Evolutionary conservation across 2,888 invertebrate species (phyloP).

Genomic region (Temnothorax ravouxi): DNA sequence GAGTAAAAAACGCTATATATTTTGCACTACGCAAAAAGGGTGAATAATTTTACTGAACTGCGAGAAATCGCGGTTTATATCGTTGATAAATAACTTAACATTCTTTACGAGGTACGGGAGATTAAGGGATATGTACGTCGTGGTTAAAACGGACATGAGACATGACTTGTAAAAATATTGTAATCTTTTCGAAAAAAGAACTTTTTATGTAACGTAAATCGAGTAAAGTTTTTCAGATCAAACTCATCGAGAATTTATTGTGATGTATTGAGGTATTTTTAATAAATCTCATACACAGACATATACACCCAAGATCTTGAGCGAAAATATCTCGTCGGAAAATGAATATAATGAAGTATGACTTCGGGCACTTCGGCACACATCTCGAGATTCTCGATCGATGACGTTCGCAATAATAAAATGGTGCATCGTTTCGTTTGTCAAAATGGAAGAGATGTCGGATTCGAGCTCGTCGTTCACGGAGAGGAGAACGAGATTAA

Average conservation of each 20-base stretch:
- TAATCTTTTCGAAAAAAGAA: not conserved
- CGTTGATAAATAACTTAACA: constrained; percentile 19
- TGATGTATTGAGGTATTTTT: not conserved
- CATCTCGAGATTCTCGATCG: not conserved
- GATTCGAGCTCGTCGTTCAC: not conserved
- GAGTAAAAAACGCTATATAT: constrained; percentile 22
- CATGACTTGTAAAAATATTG: constrained; percentile 17
- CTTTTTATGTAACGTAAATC: not conserved
- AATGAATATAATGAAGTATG: not conserved
- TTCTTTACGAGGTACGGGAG: not conserved
- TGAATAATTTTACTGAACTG: constrained; percentile 30
- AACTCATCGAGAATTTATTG: not conserved
- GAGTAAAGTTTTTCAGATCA: not conserved
- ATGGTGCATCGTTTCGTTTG: not conserved
- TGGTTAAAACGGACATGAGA: not conserved
- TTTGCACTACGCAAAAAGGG: not conserved
- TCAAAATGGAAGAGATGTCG: not conserved
- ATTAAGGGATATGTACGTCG: not conserved
- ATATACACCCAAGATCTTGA: not conserved
- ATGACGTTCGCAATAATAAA: constrained; percentile 17
- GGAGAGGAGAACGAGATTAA: constrained; percentile 20
- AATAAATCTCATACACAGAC: not conserved
- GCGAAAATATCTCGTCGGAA: not conserved
- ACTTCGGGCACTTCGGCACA: not conserved
- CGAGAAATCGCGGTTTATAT: constrained; percentile 40